Evolutionary conservation across 2,113 vertebrate species (phyloP).

Genomic region (Microcebus griseorufus): DNA sequence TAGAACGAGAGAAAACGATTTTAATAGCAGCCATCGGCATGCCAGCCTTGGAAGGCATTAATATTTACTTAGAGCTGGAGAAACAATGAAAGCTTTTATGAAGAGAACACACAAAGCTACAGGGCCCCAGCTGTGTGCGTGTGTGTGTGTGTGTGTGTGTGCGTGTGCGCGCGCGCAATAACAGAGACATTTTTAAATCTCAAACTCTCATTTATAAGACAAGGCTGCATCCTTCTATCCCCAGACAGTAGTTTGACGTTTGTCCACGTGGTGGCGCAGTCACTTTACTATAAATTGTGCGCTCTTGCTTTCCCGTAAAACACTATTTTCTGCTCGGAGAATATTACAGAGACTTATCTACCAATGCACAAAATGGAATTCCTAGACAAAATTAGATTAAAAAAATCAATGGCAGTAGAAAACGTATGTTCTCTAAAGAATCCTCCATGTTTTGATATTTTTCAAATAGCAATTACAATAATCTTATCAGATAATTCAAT

Average conservation of each 20-base stretch:
- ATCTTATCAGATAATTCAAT: background rate
- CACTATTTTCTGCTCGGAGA: background rate
- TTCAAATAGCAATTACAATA: background rate
- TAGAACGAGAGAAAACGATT: constrained; percentile 51
- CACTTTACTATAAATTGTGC: constrained; percentile 33
- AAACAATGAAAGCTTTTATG: constrained; percentile 60
- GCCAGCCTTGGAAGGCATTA: constrained; percentile 49
- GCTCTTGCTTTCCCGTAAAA: background rate
- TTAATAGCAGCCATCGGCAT: constrained; percentile 45
- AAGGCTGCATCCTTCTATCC: background rate
- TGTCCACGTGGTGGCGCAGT: constrained; percentile 70
- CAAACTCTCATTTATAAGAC: background rate
- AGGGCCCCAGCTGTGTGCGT: background rate
- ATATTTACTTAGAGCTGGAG: constrained; percentile 32
- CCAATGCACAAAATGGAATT: background rate
- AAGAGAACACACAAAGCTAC: background rate
- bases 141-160: background rate
- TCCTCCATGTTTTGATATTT: background rate
- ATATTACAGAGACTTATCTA: background rate
- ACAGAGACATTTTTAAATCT: background rate
- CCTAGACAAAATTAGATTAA: background rate
- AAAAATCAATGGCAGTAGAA: background rate
- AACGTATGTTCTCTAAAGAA: background rate
- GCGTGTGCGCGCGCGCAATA: background rate
- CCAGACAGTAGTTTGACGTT: background rate